Percentiles rank a stretch among this genome's conserved stretches.
phyloP scores from a whole-genome alignment of 2,888 invertebrate species.

The Cheilosia grossa region DNA sequence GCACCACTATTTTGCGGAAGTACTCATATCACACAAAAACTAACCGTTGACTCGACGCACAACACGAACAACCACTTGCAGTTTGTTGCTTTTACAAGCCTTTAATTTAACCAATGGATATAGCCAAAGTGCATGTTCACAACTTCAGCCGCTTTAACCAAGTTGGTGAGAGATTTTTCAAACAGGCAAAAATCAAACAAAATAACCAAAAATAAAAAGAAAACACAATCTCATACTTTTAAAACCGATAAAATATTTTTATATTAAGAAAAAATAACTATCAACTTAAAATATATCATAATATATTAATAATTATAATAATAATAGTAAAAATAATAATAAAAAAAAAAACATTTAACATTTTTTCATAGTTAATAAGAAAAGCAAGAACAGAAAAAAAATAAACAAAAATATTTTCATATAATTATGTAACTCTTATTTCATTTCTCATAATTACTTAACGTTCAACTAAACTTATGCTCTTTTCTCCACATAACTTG shows the following conservation, averaged over 20 bases:
- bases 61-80: not conserved
- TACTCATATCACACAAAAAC: not conserved
- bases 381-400: conserved; percentile 80
- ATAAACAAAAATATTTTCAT: conserved; percentile 23
- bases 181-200: conserved; percentile 2
- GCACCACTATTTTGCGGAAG: no score
- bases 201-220: conserved; percentile 34
- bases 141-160: not conserved
- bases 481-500: conserved; percentile 45
- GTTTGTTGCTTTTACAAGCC: not conserved
- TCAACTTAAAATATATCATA: conserved; percentile 69
- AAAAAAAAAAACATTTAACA: conserved; percentile 63
- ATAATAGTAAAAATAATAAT: conserved; percentile 32
- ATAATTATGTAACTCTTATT: not conserved
- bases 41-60: not conserved
- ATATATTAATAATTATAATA: conserved; percentile 73
- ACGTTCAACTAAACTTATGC: conserved; percentile 56
- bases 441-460: conserved; percentile 51
- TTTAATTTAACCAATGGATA: conserved; percentile 6
- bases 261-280: conserved; percentile 74
- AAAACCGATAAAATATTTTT: conserved; percentile 74
- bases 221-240: conserved; percentile 68
- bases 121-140: not conserved
- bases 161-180: not conserved
- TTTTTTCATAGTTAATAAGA: conserved; percentile 73